phyloP scores from a whole-genome alignment of 2,888 invertebrate genomes.

The Amphiduros pacificus region DNA sequence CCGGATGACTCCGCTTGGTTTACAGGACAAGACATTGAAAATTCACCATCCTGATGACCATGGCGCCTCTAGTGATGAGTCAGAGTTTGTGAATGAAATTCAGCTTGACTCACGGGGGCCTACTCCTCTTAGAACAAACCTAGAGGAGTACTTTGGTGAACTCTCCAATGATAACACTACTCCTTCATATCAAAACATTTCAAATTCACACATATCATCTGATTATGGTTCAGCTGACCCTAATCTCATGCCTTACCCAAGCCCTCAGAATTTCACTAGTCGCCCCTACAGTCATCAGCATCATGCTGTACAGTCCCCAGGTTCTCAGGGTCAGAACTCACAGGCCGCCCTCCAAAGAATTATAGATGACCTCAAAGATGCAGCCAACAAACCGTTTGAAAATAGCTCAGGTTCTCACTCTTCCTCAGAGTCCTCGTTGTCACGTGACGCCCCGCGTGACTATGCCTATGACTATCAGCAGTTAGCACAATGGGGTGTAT shows the following conservation, averaged over 20 bases:
- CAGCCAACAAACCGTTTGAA: constrained; percentile 12
- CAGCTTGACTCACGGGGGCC: neutral
- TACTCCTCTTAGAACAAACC: neutral
- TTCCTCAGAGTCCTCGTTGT: constrained; percentile 4
- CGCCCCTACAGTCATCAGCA: neutral
- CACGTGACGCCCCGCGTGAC: neutral
- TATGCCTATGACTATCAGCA: constrained; percentile 5
- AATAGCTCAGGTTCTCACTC: constrained; percentile 7
- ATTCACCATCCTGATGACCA: neutral
- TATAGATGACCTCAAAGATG: constrained; percentile 17
- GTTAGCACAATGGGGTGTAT: constrained; percentile 12
- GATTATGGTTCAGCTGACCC: neutral
- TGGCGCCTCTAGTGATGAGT: neutral
- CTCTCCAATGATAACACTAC: neutral
- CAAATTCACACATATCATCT: too few relatives aligned
- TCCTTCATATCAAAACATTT: neutral
- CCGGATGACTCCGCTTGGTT: neutral
- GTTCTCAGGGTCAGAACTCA: neutral
- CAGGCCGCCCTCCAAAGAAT: constrained; percentile 19
- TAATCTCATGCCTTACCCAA: neutral
- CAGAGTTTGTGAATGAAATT: neutral
- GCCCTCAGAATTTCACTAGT: neutral
- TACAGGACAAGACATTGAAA: neutral
- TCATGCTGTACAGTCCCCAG: neutral
- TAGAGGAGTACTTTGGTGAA: neutral